Conservation (phyloP, 1,140 invertebrate genomes). For the Drosophila subpulchrella region DNA sequence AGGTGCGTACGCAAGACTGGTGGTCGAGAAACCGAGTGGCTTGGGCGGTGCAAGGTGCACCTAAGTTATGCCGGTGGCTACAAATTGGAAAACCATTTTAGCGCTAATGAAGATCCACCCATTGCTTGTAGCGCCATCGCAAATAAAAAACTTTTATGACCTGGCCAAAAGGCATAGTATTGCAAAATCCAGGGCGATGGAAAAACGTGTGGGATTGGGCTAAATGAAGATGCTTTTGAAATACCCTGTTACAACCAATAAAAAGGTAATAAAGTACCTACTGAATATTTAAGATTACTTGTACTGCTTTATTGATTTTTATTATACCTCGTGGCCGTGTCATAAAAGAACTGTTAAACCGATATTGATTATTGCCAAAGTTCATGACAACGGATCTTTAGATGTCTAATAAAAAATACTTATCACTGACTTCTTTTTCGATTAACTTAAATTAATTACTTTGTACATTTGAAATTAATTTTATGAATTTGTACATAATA, state of each 20-base stretch:
- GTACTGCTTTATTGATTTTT: not conserved
- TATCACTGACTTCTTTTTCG: too few species aligned
- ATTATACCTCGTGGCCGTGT: not conserved
- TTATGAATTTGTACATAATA: too few species aligned
- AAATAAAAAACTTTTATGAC: slow-evolving; percentile 53
- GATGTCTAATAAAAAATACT: too few species aligned
- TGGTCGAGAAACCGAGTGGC: slow-evolving; percentile 1
- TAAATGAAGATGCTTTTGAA: not conserved
- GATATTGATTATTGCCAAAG: too few species aligned
- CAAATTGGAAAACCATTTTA: slow-evolving; percentile 65
- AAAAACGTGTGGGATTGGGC: not conserved
- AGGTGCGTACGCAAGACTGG: not conserved
- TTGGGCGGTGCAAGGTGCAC: slow-evolving; percentile 24
- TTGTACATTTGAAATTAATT: too few species aligned
- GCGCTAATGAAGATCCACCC: slow-evolving; percentile 76
- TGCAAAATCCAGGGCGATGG: not conserved
- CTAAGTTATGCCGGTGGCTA: slow-evolving; percentile 28
- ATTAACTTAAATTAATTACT: too few species aligned
- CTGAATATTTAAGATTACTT: not conserved
- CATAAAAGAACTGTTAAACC: too few species aligned
- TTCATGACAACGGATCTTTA: too few species aligned
- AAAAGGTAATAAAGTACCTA: not conserved
- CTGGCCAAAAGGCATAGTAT: slow-evolving; percentile 17
- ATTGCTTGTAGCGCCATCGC: slow-evolving; percentile 74
- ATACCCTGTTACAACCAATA: slow-evolving; percentile 5